Conservation (phyloP, 1,140 invertebrate species). For the Euglossa dilemma region DNA sequence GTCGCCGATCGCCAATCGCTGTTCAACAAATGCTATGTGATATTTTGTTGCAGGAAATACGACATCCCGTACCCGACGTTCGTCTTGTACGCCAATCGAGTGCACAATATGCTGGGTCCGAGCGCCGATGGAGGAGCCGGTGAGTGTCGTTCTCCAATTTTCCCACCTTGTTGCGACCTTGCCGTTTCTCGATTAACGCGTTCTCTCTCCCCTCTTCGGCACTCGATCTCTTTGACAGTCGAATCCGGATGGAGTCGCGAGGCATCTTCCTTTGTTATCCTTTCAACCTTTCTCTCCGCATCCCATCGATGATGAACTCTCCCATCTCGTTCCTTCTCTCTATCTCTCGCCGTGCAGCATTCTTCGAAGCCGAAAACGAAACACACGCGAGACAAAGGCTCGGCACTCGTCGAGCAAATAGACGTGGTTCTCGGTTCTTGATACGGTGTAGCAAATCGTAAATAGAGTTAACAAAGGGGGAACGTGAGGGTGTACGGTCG, state of each 20-base stretch:
- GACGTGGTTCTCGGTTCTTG: slow-evolving; percentile 18
- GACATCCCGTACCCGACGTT: slow-evolving; percentile 97
- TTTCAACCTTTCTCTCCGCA: too few species aligned
- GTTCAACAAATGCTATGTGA: too few species aligned
- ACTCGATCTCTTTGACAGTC: too few species aligned
- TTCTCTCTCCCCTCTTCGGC: too few species aligned
- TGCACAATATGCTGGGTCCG: slow-evolving; percentile 96
- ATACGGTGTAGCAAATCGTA: slow-evolving; percentile 39
- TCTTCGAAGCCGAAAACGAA: too few species aligned
- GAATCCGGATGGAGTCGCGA: too few species aligned
- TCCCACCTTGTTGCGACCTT: slow-evolving; percentile 48
- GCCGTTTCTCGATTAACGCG: slow-evolving; percentile 66
- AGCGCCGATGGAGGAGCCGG: slow-evolving; percentile 93
- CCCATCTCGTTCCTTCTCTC: too few species aligned
- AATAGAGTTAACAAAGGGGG: background rate
- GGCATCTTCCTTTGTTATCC: too few species aligned
- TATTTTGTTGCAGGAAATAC: slow-evolving; percentile 87
- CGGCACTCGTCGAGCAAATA: too few species aligned
- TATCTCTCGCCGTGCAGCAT: too few species aligned
- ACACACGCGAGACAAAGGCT: too few species aligned
- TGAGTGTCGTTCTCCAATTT: slow-evolving; percentile 82
- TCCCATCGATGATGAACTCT: too few species aligned
- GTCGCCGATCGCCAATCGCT: background rate
- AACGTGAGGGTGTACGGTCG: background rate
- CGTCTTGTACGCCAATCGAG: slow-evolving; percentile 95